Conservation (phyloP, 2,113 vertebrate species). For the Hemichromis elongatus region DNA sequence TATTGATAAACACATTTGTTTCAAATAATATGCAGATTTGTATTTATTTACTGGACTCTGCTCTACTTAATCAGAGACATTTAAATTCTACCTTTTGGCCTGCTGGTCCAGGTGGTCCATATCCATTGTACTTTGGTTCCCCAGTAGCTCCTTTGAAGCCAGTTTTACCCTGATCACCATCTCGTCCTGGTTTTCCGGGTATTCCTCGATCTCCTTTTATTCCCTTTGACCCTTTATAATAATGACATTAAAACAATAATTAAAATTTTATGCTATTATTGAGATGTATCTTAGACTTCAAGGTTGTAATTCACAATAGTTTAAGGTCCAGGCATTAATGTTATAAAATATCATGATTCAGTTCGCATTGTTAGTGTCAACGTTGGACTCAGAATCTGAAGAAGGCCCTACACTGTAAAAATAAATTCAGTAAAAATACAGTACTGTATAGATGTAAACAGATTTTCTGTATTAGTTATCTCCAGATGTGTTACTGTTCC, state of each 20-base stretch:
- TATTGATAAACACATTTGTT: not conserved
- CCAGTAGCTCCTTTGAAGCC: constrained; percentile 79
- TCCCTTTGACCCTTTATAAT: constrained; percentile 75
- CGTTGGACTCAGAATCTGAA: not conserved
- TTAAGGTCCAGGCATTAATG: not conserved
- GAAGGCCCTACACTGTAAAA: not conserved
- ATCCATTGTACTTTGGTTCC: constrained; percentile 62
- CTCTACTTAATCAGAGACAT: not conserved
- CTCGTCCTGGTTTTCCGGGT: constrained; percentile 67
- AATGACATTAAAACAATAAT: not conserved
- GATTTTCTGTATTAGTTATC: not conserved
- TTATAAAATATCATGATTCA: not conserved
- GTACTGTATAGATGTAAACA: not conserved
- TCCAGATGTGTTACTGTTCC: not conserved
- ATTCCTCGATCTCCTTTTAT: constrained; percentile 72
- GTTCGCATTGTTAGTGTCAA: not conserved
- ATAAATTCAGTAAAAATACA: not conserved
- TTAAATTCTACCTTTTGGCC: constrained; percentile 78
- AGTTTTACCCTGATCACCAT: constrained; percentile 66
- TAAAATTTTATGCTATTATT: not conserved
- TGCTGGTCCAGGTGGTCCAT: constrained; percentile 68
- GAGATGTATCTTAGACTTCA: not conserved
- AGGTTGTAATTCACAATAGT: not conserved
- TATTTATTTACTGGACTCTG: not conserved
- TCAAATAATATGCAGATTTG: not conserved